Base-by-base conservation (phyloP, 2,797 vertebrate species). In the Poeciliopsis infans region DNA sequence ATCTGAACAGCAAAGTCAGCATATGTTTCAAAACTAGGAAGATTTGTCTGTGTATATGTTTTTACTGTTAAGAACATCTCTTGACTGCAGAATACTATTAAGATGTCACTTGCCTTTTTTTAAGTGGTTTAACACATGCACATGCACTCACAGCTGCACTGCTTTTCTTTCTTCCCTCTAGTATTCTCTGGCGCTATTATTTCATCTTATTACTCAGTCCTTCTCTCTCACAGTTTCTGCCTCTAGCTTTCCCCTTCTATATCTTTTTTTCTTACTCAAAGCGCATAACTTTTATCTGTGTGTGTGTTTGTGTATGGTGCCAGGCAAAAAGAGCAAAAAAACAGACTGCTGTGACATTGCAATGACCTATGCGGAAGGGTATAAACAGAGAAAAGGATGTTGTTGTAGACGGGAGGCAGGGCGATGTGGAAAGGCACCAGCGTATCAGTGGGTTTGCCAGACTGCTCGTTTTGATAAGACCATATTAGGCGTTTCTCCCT, bases 391-490 rank as follows among this genome's bases (percentile, higher is more conserved):
- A 36, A 61, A 76, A 74, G 84, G 83, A 84, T 80, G 81, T 69
- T 80, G 80, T 82, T 80, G 82, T 76, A 81, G 87, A 91, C 90
- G 76, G 78, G 76, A 85, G 90, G 87, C 88, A 49, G 80, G 59
- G 33, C 79, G 80, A 83, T 43, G 74, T 83, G 83, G 74, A 88
- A 47, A 87, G 76, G 59, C 79, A 79, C 72, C 68, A 46, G 46
- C 43, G 5, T 88, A 83, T 87, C 87, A 31, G 88, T 33, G 73
- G 81, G 79, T 88, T 90, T 88, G 77, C 80, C 85, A 88, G 86
- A 88, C 82, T 85, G 85, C 84, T 87, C 77, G 79, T 88, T 86
- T 85, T 89, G 91, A 92, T 91, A 90, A 91, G 88, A 84, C 79
- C 80, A 72, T 82, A 82, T 91, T 87, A 86, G 85, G 83, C 46